phyloP scores from a whole-genome alignment of 2,113 vertebrate species.

The Oophaga pumilio region DNA sequence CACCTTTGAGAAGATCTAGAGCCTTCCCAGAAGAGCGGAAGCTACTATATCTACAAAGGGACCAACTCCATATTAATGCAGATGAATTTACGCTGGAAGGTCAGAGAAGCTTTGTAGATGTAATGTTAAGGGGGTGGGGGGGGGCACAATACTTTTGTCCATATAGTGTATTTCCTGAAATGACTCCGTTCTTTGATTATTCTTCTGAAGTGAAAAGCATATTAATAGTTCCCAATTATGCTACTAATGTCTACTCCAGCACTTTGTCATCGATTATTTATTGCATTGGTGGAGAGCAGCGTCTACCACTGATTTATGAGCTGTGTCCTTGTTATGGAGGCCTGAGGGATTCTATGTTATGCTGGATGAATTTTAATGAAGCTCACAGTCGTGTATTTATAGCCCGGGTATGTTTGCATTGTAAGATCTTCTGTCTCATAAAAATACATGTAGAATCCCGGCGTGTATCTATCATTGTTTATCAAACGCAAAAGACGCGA shows the following conservation, averaged over 20 bases:
- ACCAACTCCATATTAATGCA: no score
- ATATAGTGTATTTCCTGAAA: background rate
- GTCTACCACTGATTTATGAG: background rate
- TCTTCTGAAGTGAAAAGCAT: background rate
- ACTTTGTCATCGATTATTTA: slow-evolving; percentile 19
- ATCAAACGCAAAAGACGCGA: slow-evolving; percentile 6
- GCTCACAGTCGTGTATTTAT: background rate
- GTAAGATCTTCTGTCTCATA: background rate
- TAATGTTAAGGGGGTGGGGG: no score
- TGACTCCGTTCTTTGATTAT: background rate
- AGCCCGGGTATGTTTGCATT: slow-evolving; percentile 2
- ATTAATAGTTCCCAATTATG: background rate
- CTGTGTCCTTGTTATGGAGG: background rate
- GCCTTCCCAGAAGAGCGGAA: no score
- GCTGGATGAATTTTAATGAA: slow-evolving; percentile 39
- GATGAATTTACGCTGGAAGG: no score
- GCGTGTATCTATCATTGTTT: background rate
- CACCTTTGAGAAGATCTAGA: no score
- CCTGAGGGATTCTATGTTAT: background rate
- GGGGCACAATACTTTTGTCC: no score
- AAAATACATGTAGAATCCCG: background rate
- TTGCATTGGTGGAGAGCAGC: background rate
- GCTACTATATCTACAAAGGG: no score
- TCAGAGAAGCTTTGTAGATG: no score
- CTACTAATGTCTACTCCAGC: background rate